These are phyloP conservation scores for Gibbula magus DNA, from an alignment of 2,888 invertebrate species.

Conservation along the genomic window DNA sequence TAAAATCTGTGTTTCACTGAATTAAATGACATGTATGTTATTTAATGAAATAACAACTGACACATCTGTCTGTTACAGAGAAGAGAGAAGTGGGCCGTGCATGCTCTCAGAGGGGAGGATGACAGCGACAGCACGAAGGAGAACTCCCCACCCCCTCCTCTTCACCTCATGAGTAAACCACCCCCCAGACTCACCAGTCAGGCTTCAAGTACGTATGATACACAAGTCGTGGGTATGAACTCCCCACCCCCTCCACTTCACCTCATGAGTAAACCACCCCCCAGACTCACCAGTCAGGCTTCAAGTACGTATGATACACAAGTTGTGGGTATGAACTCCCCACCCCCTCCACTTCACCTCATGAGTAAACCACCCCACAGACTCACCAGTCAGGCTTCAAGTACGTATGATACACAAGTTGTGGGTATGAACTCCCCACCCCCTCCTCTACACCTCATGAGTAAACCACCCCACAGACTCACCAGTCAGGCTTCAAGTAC, in stretches of 20 bases:
- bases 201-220: conserved; percentile 53
- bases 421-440: no score
- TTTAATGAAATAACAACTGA: background rate
- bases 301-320: background rate
- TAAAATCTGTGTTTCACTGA: no score
- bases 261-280: background rate
- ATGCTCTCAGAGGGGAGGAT: conserved; percentile 42
- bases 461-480: no score
- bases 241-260: background rate
- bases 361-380: no score
- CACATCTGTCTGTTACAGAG: conserved; percentile 39
- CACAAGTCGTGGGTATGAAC: no score
- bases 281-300: background rate
- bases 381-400: no score
- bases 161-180: conserved; percentile 28
- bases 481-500: no score
- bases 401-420: no score
- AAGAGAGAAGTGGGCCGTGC: conserved; percentile 43
- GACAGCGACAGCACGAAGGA: conserved; percentile 56
- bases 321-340: no score
- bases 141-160: conserved; percentile 57
- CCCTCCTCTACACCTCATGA: no score
- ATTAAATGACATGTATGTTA: no score
- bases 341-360: no score
- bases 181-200: conserved; percentile 38